Evolutionary conservation across 1,140 invertebrate species (phyloP).

Genomic region (Drosophila albomicans): DNA sequence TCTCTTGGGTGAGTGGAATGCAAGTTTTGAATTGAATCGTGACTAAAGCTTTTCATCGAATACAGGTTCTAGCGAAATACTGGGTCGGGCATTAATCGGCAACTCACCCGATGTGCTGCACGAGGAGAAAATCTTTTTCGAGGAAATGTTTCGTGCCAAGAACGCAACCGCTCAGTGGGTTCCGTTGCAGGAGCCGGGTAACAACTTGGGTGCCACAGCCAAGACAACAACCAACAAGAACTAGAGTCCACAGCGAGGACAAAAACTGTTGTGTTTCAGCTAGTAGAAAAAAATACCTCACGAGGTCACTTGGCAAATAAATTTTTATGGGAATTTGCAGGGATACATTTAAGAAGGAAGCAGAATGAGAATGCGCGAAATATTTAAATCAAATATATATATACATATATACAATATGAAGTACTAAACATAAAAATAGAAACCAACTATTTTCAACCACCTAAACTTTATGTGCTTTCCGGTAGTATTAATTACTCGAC

Average conservation of each 20-base stretch:
- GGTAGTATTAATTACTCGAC: constrained; percentile 63
- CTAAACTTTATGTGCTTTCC: constrained; percentile 60
- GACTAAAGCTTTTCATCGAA: neutral
- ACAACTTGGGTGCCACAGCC: constrained; percentile 57
- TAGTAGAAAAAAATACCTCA: neutral
- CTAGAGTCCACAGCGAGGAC: constrained; percentile 40
- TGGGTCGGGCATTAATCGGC: constrained; percentile 86
- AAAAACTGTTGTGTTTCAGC: constrained; percentile 24
- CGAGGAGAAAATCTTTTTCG: constrained; percentile 86
- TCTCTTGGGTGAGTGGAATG: constrained; percentile 80
- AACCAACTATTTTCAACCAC: constrained; percentile 38
- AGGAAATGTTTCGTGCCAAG: constrained; percentile 86
- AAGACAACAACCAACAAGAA: constrained; percentile 71
- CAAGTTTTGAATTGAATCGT: neutral
- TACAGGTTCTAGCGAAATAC: constrained; percentile 85
- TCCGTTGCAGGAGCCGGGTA: constrained; percentile 81
- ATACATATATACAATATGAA: constrained; percentile 31
- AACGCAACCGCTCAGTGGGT: constrained; percentile 87
- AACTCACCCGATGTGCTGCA: constrained; percentile 84
- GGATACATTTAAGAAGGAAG: constrained; percentile 42
- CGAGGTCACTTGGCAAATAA: constrained; percentile 11
- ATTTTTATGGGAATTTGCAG: constrained; percentile 42
- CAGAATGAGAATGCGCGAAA: constrained; percentile 12
- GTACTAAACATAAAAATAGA: constrained; percentile 19
- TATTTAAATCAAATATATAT: constrained; percentile 8